Conservation (phyloP, 2,113 vertebrate species). For the Podocnemis expansa region DNA sequence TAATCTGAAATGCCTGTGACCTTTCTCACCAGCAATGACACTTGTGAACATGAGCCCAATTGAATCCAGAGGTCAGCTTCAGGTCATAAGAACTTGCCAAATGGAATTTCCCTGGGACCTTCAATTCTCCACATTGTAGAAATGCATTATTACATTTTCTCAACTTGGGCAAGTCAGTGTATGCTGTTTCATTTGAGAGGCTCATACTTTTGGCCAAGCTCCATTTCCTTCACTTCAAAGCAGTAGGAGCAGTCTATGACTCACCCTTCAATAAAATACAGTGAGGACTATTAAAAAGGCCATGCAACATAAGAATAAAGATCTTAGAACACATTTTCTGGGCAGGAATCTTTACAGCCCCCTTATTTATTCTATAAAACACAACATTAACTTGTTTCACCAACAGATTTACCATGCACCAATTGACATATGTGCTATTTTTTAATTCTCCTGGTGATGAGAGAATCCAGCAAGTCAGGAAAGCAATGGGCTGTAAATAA, state of each 20-base stretch:
- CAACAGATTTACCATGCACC: background rate
- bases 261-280: constrained; percentile 61
- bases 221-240: constrained; percentile 44
- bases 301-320: background rate
- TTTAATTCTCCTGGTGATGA: background rate
- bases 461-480: background rate
- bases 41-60: background rate
- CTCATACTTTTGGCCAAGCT: background rate
- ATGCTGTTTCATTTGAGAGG: constrained; percentile 19
- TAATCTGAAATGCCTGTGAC: background rate
- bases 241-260: constrained; percentile 45
- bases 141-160: background rate
- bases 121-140: background rate
- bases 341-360: background rate
- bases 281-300: constrained; percentile 39
- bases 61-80: background rate
- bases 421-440: background rate
- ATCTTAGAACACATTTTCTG: background rate
- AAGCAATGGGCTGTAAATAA: background rate
- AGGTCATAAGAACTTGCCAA: background rate
- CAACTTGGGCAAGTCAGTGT: constrained; percentile 29
- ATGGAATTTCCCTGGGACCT: constrained; percentile 1
- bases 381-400: rapidly evolving
- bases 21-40: background rate
- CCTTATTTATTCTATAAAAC: constrained; percentile 24